Evolutionary conservation across 2,797 vertebrate genomes (phyloP).

Genomic region (Rhynchotus rufescens): DNA sequence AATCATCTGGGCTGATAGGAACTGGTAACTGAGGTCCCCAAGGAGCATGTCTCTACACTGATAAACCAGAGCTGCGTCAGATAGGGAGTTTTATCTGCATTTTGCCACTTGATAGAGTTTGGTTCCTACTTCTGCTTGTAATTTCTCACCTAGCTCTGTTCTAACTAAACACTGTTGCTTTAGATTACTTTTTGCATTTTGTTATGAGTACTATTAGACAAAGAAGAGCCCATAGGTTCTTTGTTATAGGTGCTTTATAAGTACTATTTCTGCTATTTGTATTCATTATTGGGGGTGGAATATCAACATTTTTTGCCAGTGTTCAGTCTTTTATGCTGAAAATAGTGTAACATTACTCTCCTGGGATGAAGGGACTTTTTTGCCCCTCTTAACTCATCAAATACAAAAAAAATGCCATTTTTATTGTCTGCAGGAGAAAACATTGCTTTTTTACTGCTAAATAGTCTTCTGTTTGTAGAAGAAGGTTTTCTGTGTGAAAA

Average conservation of each 20-base stretch:
- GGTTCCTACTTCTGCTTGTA: neutral
- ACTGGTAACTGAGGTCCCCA: neutral
- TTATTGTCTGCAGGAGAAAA: neutral
- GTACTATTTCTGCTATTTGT: neutral
- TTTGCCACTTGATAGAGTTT: neutral
- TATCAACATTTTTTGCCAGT: neutral
- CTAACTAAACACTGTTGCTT: neutral
- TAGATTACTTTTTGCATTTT: neutral
- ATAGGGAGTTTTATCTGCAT: neutral
- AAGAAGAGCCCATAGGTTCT: neutral
- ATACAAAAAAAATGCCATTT: neutral
- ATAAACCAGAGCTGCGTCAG: rapidly evolving
- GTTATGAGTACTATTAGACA: neutral
- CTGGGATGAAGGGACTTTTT: neutral
- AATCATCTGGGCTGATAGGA: neutral
- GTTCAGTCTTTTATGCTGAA: neutral
- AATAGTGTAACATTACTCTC: neutral
- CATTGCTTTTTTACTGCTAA: neutral
- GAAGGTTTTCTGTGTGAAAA: neutral
- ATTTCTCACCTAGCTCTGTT: neutral
- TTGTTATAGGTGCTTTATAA: neutral
- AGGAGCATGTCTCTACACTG: neutral
- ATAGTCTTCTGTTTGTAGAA: neutral
- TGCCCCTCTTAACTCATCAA: rapidly evolving
- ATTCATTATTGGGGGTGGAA: neutral